phyloP scores from a whole-genome alignment of 1,140 invertebrate species.

The Portunus trituberculatus region DNA sequence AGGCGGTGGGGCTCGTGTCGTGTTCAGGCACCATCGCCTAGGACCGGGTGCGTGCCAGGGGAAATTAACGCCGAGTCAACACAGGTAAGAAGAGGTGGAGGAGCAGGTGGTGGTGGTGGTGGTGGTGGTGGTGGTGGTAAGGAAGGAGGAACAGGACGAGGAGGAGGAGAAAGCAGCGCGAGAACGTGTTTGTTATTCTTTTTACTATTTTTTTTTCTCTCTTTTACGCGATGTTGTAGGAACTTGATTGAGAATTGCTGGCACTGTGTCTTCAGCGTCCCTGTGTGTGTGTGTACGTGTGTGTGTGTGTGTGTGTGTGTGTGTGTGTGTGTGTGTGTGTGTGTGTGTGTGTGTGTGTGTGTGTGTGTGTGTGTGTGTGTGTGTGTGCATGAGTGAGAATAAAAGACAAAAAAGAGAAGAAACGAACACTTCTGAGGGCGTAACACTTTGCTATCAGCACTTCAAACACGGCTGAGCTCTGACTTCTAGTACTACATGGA shows the following conservation, averaged over 20 bases:
- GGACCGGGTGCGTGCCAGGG: not conserved
- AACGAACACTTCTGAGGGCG: too few species aligned
- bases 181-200: too few species aligned
- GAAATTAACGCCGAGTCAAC: too few species aligned
- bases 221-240: not conserved
- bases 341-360: not conserved
- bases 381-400: too few species aligned
- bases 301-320: conserved; percentile 12
- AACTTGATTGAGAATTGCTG: not conserved
- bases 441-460: too few species aligned
- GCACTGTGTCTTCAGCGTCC: not conserved
- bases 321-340: not conserved
- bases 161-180: not conserved
- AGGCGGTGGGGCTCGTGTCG: not conserved
- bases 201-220: too few species aligned
- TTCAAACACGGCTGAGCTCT: too few species aligned
- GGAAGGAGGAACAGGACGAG: not conserved
- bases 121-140: not conserved
- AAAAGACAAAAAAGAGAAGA: too few species aligned
- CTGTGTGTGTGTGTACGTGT: not conserved
- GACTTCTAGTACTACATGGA: not conserved
- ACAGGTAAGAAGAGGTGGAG: not conserved
- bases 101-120: not conserved
- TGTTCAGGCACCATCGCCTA: not conserved
- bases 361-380: not conserved